These are phyloP conservation scores for Chlorodrepanis virens DNA, from an alignment of 2,113 vertebrate genomes.

Conservation along the genomic window DNA sequence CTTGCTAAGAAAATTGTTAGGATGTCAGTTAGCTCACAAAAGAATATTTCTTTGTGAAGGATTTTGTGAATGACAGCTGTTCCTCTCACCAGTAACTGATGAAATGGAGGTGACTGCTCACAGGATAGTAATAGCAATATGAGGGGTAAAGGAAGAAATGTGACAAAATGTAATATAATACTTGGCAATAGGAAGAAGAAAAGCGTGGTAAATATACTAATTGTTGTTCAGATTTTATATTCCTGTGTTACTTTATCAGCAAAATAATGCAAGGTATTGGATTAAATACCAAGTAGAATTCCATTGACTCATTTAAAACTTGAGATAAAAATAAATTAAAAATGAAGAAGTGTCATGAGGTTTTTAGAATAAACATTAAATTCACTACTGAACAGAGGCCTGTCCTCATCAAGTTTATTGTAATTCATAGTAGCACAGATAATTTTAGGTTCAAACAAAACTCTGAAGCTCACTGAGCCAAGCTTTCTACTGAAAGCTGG, in stretches of 20 bases:
- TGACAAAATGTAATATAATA: background rate
- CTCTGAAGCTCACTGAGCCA: background rate
- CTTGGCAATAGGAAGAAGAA: background rate
- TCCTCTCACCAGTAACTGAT: background rate
- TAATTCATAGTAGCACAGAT: background rate
- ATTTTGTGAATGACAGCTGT: background rate
- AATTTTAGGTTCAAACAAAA: background rate
- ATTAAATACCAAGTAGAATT: background rate
- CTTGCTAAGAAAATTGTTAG: constrained; percentile 26
- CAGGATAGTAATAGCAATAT: background rate
- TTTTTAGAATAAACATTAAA: background rate
- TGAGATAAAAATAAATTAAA: background rate
- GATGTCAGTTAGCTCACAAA: background rate
- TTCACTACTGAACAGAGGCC: background rate
- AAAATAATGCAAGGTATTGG: background rate
- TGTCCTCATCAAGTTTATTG: background rate
- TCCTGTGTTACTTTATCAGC: background rate
- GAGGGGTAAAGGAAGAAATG: background rate
- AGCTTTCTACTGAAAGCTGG: background rate
- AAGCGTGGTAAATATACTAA: background rate
- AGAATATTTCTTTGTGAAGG: background rate
- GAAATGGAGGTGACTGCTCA: background rate
- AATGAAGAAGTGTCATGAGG: rapidly evolving
- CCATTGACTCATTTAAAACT: background rate
- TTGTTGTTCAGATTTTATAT: background rate